phyloP scores from a whole-genome alignment of 2,113 vertebrate genomes.

The Psephotus haematonotus region DNA sequence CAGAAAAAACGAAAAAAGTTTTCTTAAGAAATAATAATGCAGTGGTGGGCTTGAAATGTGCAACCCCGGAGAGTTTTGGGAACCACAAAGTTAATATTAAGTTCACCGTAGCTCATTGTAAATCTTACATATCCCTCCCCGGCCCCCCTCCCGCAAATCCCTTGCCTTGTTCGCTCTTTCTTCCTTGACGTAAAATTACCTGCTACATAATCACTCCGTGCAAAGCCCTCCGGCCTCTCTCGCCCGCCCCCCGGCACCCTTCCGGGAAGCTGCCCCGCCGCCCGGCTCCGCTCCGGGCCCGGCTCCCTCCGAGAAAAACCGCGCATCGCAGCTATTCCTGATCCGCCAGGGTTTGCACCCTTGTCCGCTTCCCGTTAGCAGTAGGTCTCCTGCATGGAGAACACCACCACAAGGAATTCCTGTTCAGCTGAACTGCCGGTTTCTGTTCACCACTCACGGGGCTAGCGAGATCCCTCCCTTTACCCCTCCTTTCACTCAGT shows the following conservation, averaged over 20 bases:
- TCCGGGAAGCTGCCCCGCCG: not conserved
- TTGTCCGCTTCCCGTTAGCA: not conserved
- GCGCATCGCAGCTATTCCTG: not conserved
- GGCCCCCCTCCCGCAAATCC: not conserved
- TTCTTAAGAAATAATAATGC: not conserved
- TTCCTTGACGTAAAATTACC: slow-evolving; percentile 64
- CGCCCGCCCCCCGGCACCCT: not conserved
- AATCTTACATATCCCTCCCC: slow-evolving; percentile 46
- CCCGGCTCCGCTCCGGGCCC: not conserved
- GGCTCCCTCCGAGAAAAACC: not conserved
- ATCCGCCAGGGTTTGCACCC: not conserved
- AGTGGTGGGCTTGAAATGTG: not conserved
- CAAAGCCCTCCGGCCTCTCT: not conserved
- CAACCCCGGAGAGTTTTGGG: slow-evolving; percentile 36
- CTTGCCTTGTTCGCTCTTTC: slow-evolving; percentile 46
- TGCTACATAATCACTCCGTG: slow-evolving; percentile 48
- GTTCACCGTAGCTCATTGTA: slow-evolving; percentile 69
- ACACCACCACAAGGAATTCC: slow-evolving; percentile 14
- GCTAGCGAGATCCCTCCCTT: not conserved
- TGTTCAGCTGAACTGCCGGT: not conserved
- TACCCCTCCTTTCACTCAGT: not conserved
- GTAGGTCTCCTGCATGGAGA: not conserved
- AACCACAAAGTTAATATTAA: slow-evolving; percentile 57
- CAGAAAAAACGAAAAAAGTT: not conserved
- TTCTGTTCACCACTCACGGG: not conserved